Evolutionary conservation across 2,888 invertebrate genomes (phyloP).

Genomic region (Maniola hyperantus): DNA sequence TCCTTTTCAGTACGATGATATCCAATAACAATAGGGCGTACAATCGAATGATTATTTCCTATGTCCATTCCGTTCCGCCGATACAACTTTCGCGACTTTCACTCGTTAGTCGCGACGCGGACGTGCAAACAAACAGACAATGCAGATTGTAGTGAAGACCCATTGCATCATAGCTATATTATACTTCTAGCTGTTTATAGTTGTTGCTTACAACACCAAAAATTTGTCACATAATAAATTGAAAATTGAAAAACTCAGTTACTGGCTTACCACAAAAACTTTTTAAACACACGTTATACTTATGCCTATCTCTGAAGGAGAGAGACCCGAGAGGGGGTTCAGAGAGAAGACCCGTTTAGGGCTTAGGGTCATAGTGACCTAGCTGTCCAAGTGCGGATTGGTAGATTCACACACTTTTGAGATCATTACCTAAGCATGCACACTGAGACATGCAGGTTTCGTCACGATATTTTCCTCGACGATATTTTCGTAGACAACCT

Average conservation of each 20-base stretch:
- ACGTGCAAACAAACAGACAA: slow-evolving; percentile 46
- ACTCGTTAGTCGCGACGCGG: slow-evolving; percentile 46
- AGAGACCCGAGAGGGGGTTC: too few species aligned
- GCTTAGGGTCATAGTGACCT: not conserved
- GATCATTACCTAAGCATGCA: too few species aligned
- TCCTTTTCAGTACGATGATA: not conserved
- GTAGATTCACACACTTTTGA: too few species aligned
- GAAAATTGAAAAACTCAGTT: too few species aligned
- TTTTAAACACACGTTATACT: too few species aligned
- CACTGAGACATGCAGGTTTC: too few species aligned
- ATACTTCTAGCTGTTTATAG: not conserved
- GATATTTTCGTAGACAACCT: too few species aligned
- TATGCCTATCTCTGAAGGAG: too few species aligned
- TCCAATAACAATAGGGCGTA: slow-evolving; percentile 29
- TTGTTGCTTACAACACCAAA: not conserved
- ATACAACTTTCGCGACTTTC: slow-evolving; percentile 74
- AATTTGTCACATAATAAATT: not conserved
- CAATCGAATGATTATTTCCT: slow-evolving; percentile 45
- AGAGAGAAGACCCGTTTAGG: too few species aligned
- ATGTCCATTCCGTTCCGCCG: slow-evolving; percentile 46
- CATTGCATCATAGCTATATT: slow-evolving; percentile 6
- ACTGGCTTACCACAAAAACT: too few species aligned
- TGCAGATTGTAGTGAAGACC: slow-evolving; percentile 32
- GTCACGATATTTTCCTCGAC: too few species aligned
- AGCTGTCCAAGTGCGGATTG: too few species aligned